Conservation (phyloP, 2,113 vertebrate genomes). For the Gymnogyps californianus region DNA sequence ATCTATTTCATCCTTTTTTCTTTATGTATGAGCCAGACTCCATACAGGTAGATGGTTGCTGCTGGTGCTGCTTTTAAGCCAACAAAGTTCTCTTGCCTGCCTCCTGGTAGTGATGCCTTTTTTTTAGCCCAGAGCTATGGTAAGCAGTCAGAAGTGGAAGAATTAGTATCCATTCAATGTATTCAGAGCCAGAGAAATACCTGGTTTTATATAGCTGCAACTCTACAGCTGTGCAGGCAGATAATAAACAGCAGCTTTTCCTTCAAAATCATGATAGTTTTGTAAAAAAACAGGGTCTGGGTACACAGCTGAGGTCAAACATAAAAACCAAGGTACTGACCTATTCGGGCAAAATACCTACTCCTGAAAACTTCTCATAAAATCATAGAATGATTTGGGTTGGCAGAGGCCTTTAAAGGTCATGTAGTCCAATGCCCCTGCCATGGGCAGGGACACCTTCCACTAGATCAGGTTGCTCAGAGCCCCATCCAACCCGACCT, state of each 20-base stretch:
- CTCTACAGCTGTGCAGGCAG: background rate
- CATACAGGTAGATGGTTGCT: background rate
- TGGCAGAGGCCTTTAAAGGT: background rate
- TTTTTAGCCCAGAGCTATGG: background rate
- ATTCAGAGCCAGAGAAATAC: background rate
- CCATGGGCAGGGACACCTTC: background rate
- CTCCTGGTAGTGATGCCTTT: background rate
- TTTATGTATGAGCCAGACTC: background rate
- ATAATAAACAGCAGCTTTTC: background rate
- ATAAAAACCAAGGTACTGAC: background rate
- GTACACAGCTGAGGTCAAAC: background rate
- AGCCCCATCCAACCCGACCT: background rate
- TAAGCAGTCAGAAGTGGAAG: background rate
- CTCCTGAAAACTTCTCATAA: background rate
- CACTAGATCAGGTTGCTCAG: background rate
- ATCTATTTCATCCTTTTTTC: background rate
- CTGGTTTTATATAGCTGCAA: background rate
- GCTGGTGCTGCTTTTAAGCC: background rate
- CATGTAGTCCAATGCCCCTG: background rate
- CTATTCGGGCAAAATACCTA: background rate
- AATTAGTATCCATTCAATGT: background rate
- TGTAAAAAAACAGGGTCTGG: background rate
- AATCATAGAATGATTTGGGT: background rate
- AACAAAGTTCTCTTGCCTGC: background rate
- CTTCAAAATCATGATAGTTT: background rate